Base-by-base conservation (phyloP, 2,888 invertebrate genomes). In the Gerris lacustris region DNA sequence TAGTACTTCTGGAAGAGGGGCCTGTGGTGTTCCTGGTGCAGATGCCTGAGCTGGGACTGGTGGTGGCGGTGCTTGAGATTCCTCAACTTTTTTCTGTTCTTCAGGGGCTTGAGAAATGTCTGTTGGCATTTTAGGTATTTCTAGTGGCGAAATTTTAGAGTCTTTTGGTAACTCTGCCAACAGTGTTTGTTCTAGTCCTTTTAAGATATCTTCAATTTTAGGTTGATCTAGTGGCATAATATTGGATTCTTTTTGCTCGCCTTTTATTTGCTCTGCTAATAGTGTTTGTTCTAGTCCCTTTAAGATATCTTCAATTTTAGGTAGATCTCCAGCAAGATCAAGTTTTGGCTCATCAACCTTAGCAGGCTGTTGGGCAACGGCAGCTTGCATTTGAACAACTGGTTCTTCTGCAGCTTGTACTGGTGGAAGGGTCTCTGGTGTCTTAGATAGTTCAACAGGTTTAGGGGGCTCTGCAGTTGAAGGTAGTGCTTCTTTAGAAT, bases 21-120 rank as follows among this genome's bases (percentile, higher is more conserved):
- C 66, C 15, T 70, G 45, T 17, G 70, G n/a, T 7, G 64, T 71
- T 75, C 73, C 73, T 76, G 76, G 73, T 77, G 75, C 63, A 72
- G 69, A n/a, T 15, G 63, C 69, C 62, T 67, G 64, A 43, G 67
- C 66, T 68, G 71, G 67, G 44, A 64, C 45, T 9, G 72, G 62
- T 18, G 67, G 44, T 64, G 31, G 31, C 4, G 69, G 64, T 45
- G 72, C 67, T n/a, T 68, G 69, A 45, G 71, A 43, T 31, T 47
- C 63, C 63, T 63, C 71, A 44, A 69, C 71, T 45, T 71, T 64
- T 6, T 69, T n/a, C 11, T 72, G 69, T 18, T 70, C 62, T 62
- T 72, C 45, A 47, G 70, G n/a, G 9, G 68, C 11, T 6, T 44
- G 43, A 18, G 72, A 7, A 43, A 70, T 63, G 43, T 68, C 70